A percentile compares a stretch with the other conserved stretches of the same genome.
phyloP scores from a whole-genome alignment of 2,888 invertebrate species.

The Tridacna gigas region DNA sequence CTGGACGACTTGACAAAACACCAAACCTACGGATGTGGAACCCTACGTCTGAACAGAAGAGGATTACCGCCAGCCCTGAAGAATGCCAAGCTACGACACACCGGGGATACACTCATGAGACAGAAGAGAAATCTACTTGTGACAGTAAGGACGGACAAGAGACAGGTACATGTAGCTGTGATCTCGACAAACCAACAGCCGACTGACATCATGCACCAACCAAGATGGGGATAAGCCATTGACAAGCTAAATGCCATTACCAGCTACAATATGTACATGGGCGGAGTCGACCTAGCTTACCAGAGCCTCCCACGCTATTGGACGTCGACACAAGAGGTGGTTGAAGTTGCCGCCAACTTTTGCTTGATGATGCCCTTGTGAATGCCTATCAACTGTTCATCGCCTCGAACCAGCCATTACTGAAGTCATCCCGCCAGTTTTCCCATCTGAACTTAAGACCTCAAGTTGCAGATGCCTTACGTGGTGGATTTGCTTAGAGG shows the following conservation, averaged over 20 bases:
- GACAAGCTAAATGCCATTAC: conserved; percentile 13
- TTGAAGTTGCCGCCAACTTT: conserved; percentile 2
- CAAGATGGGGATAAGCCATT: conserved; percentile 27
- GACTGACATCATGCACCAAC: neutral
- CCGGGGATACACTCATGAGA: conserved; percentile 5
- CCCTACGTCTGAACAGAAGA: conserved; percentile 35
- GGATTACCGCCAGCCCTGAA: conserved; percentile 29
- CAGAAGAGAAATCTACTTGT: conserved; percentile 31
- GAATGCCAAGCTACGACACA: conserved; percentile 8
- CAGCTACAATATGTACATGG: neutral
- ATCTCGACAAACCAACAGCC: conserved; percentile 22
- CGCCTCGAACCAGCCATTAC: conserved; percentile 4
- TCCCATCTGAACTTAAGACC: neutral
- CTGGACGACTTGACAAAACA: conserved; percentile 13
- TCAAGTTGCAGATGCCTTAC: conserved; percentile 8
- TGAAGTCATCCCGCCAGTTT: neutral
- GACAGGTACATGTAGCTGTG: conserved; percentile 8
- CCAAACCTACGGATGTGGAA: conserved; percentile 39
- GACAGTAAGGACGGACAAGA: conserved; percentile 47
- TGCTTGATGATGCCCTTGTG: neutral
- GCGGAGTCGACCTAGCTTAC: conserved; percentile 51
- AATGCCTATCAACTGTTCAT: neutral
- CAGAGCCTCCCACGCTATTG: conserved; percentile 32
- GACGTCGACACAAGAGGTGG: conserved; percentile 32
- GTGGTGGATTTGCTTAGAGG: neutral